Conservation (phyloP, 2,888 invertebrate genomes). For the Parochlus steinenii region DNA sequence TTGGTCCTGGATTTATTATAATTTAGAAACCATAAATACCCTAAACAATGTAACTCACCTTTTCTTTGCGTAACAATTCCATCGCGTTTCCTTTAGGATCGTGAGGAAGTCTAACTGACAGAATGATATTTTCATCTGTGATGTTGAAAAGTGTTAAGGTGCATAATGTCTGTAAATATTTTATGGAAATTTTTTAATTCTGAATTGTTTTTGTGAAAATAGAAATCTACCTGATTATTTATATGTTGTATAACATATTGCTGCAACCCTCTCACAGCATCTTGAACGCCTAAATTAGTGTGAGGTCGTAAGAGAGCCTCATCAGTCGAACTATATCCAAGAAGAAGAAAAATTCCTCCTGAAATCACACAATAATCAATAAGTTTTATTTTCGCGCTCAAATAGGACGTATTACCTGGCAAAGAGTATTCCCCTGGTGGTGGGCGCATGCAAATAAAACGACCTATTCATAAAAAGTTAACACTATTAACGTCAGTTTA, state of each 20-base stretch:
- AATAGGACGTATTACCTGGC: conserved; percentile 23
- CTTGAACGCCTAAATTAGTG: conserved; percentile 69
- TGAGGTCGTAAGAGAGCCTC: conserved; percentile 66
- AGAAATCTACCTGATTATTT: conserved; percentile 44
- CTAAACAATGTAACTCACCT: conserved; percentile 34
- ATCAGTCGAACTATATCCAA: conserved; percentile 82
- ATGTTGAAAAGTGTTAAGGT: conserved; percentile 70
- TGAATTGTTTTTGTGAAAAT: background rate
- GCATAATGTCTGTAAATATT: conserved; percentile 61
- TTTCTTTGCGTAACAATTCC: conserved; percentile 50
- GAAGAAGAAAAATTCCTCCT: conserved; percentile 73
- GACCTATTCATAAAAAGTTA: no score
- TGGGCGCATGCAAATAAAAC: conserved; percentile 84
- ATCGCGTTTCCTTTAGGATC: conserved; percentile 44
- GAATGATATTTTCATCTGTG: conserved; percentile 75
- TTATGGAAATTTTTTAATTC: background rate
- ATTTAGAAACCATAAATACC: conserved; percentile 3
- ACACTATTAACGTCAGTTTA: no score
- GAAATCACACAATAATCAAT: conserved; percentile 19
- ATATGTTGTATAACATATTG: conserved; percentile 57
- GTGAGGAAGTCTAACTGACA: conserved; percentile 60
- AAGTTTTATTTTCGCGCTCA: background rate
- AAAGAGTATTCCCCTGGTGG: conserved; percentile 40
- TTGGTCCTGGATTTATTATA: conserved; percentile 47
- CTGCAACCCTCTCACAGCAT: conserved; percentile 67